phyloP scores from a whole-genome alignment of 2,797 vertebrate species.

The Psittacula echo region DNA sequence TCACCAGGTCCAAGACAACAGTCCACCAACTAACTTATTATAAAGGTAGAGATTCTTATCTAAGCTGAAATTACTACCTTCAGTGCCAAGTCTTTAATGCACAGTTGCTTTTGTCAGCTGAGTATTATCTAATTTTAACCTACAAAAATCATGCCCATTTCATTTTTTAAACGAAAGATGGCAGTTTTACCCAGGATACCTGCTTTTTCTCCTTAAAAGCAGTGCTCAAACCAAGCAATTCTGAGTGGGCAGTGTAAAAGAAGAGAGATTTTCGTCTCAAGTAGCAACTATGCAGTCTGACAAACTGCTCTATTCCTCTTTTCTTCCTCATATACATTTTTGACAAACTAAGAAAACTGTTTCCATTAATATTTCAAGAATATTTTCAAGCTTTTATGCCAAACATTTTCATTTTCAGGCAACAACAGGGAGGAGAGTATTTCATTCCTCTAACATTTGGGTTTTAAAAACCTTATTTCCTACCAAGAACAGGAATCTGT shows the following conservation, averaged over 20 bases:
- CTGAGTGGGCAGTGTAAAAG: neutral
- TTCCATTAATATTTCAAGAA: neutral
- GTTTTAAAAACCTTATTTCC: neutral
- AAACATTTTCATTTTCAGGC: neutral
- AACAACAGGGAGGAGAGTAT: neutral
- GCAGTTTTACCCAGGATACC: neutral
- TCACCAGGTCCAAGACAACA: neutral
- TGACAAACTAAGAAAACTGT: neutral
- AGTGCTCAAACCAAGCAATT: neutral
- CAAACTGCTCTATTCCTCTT: neutral
- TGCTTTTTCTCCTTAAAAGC: neutral
- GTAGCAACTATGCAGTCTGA: neutral
- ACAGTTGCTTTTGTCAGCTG: neutral
- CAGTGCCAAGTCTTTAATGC: neutral
- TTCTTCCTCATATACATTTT: neutral
- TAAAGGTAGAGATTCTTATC: neutral
- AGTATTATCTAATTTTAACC: neutral
- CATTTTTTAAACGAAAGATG: neutral
- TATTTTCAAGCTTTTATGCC: neutral
- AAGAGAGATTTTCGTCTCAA: neutral
- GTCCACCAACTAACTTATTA: neutral
- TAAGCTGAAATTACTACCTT: neutral
- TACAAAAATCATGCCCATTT: neutral
- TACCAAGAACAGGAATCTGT: neutral
- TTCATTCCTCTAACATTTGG: neutral